A percentile compares a stretch with the other conserved stretches of the same genome.
These are phyloP conservation scores for Meriones psammophilus DNA, from an alignment of 2,797 vertebrate genomes.

Conservation along the genomic window DNA sequence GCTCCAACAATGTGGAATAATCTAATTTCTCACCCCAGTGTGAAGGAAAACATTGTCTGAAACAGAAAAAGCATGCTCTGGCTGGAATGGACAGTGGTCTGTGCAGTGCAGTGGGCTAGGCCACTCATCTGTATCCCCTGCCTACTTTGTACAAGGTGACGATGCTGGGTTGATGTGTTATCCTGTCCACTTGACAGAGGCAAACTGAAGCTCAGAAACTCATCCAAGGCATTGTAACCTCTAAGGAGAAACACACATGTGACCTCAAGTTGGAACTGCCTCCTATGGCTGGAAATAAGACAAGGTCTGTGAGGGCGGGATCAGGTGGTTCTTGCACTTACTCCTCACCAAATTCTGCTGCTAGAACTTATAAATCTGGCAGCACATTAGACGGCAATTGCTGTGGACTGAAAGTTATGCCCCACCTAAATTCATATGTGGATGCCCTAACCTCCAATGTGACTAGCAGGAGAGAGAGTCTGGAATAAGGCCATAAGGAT, in stretches of 20 bases:
- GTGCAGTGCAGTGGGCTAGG: neutral
- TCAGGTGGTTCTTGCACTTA: neutral
- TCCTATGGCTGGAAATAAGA: neutral
- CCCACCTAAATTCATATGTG: neutral
- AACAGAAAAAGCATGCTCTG: neutral
- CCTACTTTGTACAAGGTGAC: neutral
- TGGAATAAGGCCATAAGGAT: neutral
- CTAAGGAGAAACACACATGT: neutral
- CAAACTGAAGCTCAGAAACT: neutral
- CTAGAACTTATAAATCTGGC: slow-evolving; percentile 14
- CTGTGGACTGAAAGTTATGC: neutral
- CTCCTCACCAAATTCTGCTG: neutral
- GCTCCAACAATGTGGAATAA: slow-evolving; percentile 11
- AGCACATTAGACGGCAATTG: neutral
- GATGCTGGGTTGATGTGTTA: neutral
- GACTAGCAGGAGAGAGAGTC: slow-evolving; percentile 9
- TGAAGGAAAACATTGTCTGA: neutral
- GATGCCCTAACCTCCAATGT: neutral
- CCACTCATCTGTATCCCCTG: neutral
- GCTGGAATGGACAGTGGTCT: neutral
- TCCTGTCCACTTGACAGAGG: neutral
- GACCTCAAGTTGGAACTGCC: neutral
- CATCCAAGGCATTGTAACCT: slow-evolving; percentile 18
- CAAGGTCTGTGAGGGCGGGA: neutral
- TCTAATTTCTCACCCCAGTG: neutral